Evolutionary conservation across 2,113 vertebrate genomes (phyloP), one percentile per base, ranked within the genome.

Genomic region (Bubo bubo): DNA sequence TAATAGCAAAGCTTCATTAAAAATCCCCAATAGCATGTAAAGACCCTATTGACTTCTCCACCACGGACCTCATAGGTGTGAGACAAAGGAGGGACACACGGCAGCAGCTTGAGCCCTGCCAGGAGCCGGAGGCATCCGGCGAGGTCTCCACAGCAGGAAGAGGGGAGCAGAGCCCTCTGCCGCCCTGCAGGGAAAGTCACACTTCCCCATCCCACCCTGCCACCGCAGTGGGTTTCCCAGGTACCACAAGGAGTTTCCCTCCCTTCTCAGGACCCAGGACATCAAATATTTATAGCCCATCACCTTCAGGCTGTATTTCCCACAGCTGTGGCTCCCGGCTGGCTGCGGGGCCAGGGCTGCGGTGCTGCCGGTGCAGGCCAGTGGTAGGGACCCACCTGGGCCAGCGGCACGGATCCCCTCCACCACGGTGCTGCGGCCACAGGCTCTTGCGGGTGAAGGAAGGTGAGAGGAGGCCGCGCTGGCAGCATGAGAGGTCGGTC

Each of bases 371-470:
- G 32, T 30, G 58, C 30, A 8, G 6, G 12, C 21, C 5, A 1
- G 58, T 2, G 0, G 0, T 9, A 41, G n/a, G 76, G 17, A 9
- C 41, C 39, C 11, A 49, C 24, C n/a, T 27, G 3, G 2, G 28
- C 28, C 34, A 12, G 67, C 49, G 39, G 5, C 10, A 4, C 64
- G 3, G 2, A 8, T 18, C 74, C 86, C 32, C 52, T 52, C 35
- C 4, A 2, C 41, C 1, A 2, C 1, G 2, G 28, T 5, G 9
- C 56, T 4, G 2, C 20, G 41, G 34, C 47, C 26, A 4, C 47
- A 20, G 56, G 86, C 56, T 49, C 72, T 50, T 15, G 52, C 2
- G 0, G 66, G 73, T 10, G 0, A n/a, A 8, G 77, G 37, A 32
- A 41, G 21, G 41, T 30, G 9, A 10, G 32, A 34, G 18, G 35